Percentiles rank a stretch among this genome's conserved stretches.
Conservation (phyloP, 1,140 invertebrate genomes). For the Chrysoperla carnea region DNA sequence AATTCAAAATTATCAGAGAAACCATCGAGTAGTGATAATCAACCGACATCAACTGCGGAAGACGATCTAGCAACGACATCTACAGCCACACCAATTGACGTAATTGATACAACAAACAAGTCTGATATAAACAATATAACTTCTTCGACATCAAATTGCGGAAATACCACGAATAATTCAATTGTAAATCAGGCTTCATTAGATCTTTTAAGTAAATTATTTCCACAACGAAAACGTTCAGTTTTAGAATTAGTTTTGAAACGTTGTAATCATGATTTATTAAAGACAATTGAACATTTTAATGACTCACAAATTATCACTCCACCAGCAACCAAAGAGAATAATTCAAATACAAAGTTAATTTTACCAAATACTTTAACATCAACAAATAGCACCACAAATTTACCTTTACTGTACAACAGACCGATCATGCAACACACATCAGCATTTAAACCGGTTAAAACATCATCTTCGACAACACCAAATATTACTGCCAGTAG, state of each 20-base stretch:
- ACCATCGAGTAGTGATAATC: conserved; percentile 3
- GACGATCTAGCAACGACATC: conserved; percentile 2
- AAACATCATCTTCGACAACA: not conserved
- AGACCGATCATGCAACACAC: not conserved
- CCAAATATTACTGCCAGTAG: not conserved
- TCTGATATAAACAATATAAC: not conserved
- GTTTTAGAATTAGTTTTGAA: conserved; percentile 51
- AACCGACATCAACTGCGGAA: conserved; percentile 1
- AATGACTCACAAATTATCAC: not conserved
- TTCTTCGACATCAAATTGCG: not conserved
- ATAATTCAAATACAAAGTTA: not conserved
- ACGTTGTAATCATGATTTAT: not conserved
- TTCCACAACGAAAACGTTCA: conserved; percentile 69
- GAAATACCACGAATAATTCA: conserved; percentile 9
- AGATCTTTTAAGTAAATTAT: conserved; percentile 70
- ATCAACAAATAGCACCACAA: not conserved
- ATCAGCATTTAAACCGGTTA: not conserved
- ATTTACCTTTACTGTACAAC: not conserved
- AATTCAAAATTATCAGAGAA: conserved; percentile 11
- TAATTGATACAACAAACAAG: not conserved
- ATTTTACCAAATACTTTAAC: not conserved
- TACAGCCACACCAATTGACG: not conserved
- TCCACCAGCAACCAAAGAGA: not conserved
- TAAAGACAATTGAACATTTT: not conserved
- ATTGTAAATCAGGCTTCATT: conserved; percentile 42